Percentiles rank a stretch among this genome's conserved stretches.
Evolutionary conservation across 1,140 invertebrate genomes (phyloP).

Genomic region (Adelges cooleyi): DNA sequence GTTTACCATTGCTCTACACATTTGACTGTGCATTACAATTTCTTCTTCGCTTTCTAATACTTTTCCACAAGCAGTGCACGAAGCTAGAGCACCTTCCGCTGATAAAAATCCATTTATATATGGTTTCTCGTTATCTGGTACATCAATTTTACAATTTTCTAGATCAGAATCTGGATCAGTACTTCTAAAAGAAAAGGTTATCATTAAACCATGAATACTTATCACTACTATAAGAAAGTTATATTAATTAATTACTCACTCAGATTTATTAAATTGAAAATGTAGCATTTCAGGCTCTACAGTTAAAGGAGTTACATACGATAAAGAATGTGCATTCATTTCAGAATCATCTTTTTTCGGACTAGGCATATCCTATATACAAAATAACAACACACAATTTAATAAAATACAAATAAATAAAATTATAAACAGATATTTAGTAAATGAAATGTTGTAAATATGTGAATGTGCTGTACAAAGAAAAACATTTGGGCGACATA

Average conservation of each 20-base stretch:
- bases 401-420: too few relatives aligned
- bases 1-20: slow-evolving; percentile 7
- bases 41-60: slow-evolving; percentile 32
- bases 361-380: slow-evolving; percentile 10
- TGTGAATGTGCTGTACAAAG: too few relatives aligned
- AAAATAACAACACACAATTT: neutral
- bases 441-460: too few relatives aligned
- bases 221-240: too few relatives aligned
- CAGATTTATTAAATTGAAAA: slow-evolving; percentile 12
- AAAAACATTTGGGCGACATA: too few relatives aligned
- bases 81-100: neutral
- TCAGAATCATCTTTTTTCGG: slow-evolving; percentile 10
- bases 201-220: too few relatives aligned
- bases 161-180: slow-evolving; percentile 20
- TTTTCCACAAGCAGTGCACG: slow-evolving; percentile 35
- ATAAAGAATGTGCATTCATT: neutral
- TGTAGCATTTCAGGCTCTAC: slow-evolving; percentile 22
- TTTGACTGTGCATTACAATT: slow-evolving; percentile 30
- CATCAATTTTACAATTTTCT: slow-evolving; percentile 4
- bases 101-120: slow-evolving; percentile 19
- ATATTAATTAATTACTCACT: too few relatives aligned
- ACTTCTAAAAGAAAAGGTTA: neutral
- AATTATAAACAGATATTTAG: too few relatives aligned
- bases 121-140: neutral
- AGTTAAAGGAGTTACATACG: slow-evolving; percentile 16